Evolutionary conservation across 2,888 invertebrate species (phyloP), one percentile per base, ranked within the genome.

Genomic region (Dastarcus helophoroides): DNA sequence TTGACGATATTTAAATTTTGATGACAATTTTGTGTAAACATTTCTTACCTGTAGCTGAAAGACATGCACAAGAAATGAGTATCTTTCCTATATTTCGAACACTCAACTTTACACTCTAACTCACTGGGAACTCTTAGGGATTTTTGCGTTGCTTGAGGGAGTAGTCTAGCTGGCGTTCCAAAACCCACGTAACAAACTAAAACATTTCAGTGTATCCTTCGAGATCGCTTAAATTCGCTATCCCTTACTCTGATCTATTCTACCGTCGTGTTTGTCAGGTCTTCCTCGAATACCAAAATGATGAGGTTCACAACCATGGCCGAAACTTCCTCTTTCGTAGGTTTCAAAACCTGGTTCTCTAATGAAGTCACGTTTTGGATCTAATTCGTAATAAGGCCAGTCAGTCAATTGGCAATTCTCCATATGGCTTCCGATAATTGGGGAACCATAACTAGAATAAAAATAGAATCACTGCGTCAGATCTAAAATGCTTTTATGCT

Each of bases 361-460:
- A 22, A 74, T 63, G 13, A 75, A 63, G 51, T 74, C 68, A 2
- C 60, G 56, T 21, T 60, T 57, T 23, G 71, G 68, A 47, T 76
- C 69, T 33, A 84, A 67, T 24, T 82, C 79, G 11, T 67, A 63
- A 3, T 72, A 72, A 0, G 74, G 73, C 61, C 79, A 77, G 40
- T 86, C 83, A 1, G 81, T 81, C 3, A 86, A 59, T 26, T 79
- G 76, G 42, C 86, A 86, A 56, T 86, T 86, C 41, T 80, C 75
- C 1, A 74, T 62, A 13, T 73, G 67, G 21, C 76, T 76, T 1
- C 76, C 76, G 27, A 73, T 71, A 0, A 65, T 58, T 1, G 76
- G 69, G 1, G 78, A 65, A 4, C 78, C 80, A 48, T 77, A 82
- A 43, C 82, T 79, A 51, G 28, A 47, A 45, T 13, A 28, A 28